phyloP scores from a whole-genome alignment of 2,888 invertebrate genomes.

The Crossocerus cetratus region DNA sequence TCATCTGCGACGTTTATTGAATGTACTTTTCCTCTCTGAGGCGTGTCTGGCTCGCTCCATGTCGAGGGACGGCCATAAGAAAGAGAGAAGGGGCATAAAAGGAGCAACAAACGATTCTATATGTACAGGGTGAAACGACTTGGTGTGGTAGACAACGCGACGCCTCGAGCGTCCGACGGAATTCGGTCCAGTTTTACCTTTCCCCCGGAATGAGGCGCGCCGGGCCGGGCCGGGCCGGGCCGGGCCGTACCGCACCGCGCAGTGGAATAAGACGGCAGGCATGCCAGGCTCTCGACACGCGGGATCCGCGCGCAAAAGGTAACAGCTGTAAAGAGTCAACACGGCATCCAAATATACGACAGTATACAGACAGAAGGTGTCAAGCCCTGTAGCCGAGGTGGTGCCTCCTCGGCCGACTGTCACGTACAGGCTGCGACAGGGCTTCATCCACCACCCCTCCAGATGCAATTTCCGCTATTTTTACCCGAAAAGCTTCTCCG shows the following conservation, averaged over 20 bases:
- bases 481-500: conserved; percentile 75
- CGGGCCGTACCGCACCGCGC: too few relatives aligned
- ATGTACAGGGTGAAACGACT: not conserved
- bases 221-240: too few relatives aligned
- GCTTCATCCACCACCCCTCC: conserved; percentile 67
- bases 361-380: conserved; percentile 65
- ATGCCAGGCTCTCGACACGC: conserved; percentile 22
- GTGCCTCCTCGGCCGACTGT: conserved; percentile 65
- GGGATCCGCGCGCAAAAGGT: conserved; percentile 49
- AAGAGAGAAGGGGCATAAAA: not conserved
- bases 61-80: not conserved
- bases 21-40: too few relatives aligned
- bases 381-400: conserved; percentile 44
- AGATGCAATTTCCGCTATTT: conserved; percentile 77
- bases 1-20: not conserved
- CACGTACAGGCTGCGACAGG: conserved; percentile 72
- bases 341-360: conserved; percentile 67
- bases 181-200: conserved; percentile 49
- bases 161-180: not conserved
- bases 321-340: conserved; percentile 73
- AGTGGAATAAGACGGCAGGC: conserved; percentile 13
- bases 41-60: not conserved
- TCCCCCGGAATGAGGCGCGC: not conserved
- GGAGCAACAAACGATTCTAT: not conserved
- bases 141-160: not conserved